A percentile compares a stretch with the other conserved stretches of the same genome.
These are phyloP conservation scores for Lepeophtheirus nordmannii DNA, from an alignment of 2,888 invertebrate genomes.

Conservation along the genomic window DNA sequence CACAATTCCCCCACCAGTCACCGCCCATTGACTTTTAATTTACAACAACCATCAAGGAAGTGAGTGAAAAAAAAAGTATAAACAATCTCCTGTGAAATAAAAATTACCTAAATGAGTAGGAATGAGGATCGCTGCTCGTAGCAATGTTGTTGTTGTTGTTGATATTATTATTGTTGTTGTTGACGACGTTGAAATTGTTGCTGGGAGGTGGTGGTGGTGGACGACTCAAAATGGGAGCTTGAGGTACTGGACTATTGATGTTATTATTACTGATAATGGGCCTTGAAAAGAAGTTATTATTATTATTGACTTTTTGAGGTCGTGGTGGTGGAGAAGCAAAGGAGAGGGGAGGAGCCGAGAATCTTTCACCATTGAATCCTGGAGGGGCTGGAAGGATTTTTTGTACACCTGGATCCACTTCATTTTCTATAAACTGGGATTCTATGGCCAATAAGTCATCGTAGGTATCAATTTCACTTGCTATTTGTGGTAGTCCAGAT, in stretches of 20 bases:
- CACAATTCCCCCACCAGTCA: no score
- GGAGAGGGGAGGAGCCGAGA: background rate
- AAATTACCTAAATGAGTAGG: background rate
- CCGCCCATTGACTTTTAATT: no score
- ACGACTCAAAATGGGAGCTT: no score
- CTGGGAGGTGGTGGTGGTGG: no score
- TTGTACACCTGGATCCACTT: background rate
- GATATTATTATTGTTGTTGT: no score
- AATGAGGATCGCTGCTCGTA: background rate
- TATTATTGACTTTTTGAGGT: background rate
- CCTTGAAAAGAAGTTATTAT: background rate
- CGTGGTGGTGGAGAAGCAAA: background rate
- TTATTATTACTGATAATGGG: background rate
- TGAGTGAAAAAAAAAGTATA: no score
- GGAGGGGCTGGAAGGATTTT: constrained; percentile 2
- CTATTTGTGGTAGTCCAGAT: background rate
- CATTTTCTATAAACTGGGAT: background rate
- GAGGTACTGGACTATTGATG: no score
- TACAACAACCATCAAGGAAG: no score
- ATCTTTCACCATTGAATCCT: background rate
- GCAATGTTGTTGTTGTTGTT: no score
- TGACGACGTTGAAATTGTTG: no score
- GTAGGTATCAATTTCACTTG: background rate
- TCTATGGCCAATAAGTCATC: background rate
- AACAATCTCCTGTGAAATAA: no score